phyloP scores from a whole-genome alignment of 2,113 vertebrate genomes.

The Megaceryle maxima region DNA sequence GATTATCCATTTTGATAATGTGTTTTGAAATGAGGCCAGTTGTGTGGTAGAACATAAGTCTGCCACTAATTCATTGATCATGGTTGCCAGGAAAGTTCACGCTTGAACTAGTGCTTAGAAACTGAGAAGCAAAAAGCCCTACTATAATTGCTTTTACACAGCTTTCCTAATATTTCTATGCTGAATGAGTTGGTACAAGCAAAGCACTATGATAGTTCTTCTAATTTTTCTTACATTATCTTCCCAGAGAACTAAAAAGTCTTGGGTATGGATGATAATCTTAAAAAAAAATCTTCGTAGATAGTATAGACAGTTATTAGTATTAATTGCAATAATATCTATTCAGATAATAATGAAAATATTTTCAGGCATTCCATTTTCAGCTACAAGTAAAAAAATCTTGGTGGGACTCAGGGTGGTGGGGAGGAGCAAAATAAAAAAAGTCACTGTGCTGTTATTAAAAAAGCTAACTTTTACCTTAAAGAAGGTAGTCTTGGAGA shows the following conservation, averaged over 20 bases:
- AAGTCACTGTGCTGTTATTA: not conserved
- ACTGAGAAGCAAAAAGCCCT: not conserved
- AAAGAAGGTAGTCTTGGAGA: not conserved
- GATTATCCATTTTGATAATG: not conserved
- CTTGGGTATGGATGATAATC: not conserved
- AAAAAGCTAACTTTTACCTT: not conserved
- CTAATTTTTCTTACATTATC: not conserved
- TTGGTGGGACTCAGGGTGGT: not conserved
- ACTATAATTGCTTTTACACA: not conserved
- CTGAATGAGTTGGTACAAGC: not conserved
- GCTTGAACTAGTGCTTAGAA: not conserved
- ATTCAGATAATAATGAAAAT: not conserved
- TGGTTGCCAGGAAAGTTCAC: not conserved
- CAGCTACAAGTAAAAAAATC: not conserved
- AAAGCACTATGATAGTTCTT: not conserved
- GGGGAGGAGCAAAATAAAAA: not conserved
- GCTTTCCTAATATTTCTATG: not conserved
- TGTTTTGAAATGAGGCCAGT: not conserved
- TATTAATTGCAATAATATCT: not conserved
- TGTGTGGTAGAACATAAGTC: not conserved
- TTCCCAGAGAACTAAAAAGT: not conserved
- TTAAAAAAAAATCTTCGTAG: not conserved
- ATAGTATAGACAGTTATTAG: not conserved
- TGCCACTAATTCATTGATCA: not conserved
- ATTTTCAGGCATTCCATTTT: not conserved